phyloP scores from a whole-genome alignment of 2,113 vertebrate species.

The Murina feae region DNA sequence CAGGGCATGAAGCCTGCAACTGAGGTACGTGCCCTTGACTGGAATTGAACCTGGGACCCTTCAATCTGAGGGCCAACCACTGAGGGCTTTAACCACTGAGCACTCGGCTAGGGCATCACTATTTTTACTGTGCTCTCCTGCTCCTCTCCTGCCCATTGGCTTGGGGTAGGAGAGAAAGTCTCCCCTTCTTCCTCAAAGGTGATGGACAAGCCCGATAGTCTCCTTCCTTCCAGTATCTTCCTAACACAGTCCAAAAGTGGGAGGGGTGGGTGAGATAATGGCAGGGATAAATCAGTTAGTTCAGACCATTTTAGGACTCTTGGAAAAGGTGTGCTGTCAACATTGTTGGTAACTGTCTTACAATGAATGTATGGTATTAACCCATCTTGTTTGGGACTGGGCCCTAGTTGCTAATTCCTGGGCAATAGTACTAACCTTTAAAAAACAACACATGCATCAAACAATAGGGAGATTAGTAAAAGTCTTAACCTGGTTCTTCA shows the following conservation, averaged over 20 bases:
- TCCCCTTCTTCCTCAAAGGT: not conserved
- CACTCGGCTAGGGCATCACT: no score
- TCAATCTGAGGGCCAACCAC: no score
- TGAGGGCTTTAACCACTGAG: no score
- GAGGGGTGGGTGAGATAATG: not conserved
- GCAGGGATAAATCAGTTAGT: not conserved
- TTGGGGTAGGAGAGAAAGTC: not conserved
- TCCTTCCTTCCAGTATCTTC: not conserved
- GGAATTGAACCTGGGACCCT: no score
- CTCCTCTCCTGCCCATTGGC: not conserved
- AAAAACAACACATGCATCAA: not conserved
- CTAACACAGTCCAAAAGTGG: not conserved
- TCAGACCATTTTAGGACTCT: not conserved
- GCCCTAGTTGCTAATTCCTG: not conserved
- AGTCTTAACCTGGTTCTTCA: not conserved
- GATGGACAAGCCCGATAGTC: not conserved
- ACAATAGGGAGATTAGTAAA: not conserved
- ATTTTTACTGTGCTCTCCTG: not conserved
- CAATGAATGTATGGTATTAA: not conserved
- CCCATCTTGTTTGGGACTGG: not conserved
- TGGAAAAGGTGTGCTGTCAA: not conserved
- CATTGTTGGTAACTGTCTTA: not conserved
- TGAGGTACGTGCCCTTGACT: no score
- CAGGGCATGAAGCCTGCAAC: no score
- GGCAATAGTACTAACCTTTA: not conserved